Base-by-base conservation (phyloP, 2,797 vertebrate species). In the Alca torda region DNA sequence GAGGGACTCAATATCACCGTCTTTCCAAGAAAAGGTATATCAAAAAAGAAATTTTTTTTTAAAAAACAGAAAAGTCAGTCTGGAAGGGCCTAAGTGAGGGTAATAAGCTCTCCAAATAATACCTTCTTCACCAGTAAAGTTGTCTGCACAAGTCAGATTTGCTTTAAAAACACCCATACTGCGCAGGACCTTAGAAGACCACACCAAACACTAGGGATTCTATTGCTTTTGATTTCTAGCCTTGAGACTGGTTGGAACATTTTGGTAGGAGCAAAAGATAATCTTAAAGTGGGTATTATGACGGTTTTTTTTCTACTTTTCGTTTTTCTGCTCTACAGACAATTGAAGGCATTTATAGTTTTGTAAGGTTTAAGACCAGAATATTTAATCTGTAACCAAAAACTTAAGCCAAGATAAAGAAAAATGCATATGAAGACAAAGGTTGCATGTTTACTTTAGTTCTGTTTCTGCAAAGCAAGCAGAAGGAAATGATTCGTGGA, bases 391-490 rank as follows among this genome's bases (percentile, higher is more conserved):
- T 75, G 8, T 60, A 76, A 50, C n/a, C 64, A 48, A 69, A 87
- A 82, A 30, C 14, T 63, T 61, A 50, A 28, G 57, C 23, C 21
- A 33, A n/a, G 59, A 67, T 87, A 89, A 79, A 84, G 39, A 82
- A 91, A 93, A 91, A 76, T 56, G 53, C 16, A 45, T 75, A 39
- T 28, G n/a, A 90, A 64, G 26, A 61, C 13, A 65, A 60, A 90
- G 80, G n/a, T 69, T 79, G 9, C 11, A 20, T 83, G 28, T 89
- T 85, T 88, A 86, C 35, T 64, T 90, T 68, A 68, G 25, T 51
- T 70, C 59, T 81, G 21, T 85, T 95, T 94, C 72, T 88, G 73
- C 46, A 93, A 65, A 83, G 41, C 64, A 90, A 88, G 68, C 50
- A 85, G 60, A 85, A 83, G 31, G 60, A 87, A 94, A 83, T 88